phyloP scores from a whole-genome alignment of 1,140 invertebrate genomes.

The Wiebesia pumilae region DNA sequence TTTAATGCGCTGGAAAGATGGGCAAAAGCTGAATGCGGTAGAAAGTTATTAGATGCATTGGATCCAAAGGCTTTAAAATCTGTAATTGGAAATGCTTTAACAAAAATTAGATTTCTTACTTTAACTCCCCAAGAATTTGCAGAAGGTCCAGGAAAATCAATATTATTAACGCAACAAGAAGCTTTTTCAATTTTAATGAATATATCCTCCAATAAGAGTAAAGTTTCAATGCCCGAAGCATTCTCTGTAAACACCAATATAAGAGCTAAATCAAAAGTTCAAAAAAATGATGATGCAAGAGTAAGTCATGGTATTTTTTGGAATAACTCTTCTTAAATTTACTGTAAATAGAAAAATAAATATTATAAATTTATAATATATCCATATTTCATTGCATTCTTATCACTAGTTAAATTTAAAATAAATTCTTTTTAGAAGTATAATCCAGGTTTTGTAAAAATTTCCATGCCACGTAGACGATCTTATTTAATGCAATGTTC shows the following conservation, averaged over 20 bases:
- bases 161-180: slow-evolving; percentile 83
- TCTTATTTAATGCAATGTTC: slow-evolving; percentile 22
- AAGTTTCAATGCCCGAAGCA: slow-evolving; percentile 81
- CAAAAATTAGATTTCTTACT: slow-evolving; percentile 84
- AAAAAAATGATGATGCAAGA: neutral
- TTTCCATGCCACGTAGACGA: slow-evolving; percentile 27
- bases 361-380: neutral
- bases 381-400: neutral
- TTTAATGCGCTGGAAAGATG: slow-evolving; percentile 84
- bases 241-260: slow-evolving; percentile 76
- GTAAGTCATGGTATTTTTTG: neutral
- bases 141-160: slow-evolving; percentile 83
- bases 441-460: slow-evolving; percentile 8
- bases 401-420: neutral
- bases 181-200: slow-evolving; percentile 88
- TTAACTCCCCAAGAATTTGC: slow-evolving; percentile 87
- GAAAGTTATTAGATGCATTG: slow-evolving; percentile 63
- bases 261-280: slow-evolving; percentile 53
- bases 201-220: slow-evolving; percentile 80
- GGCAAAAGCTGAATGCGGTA: slow-evolving; percentile 72
- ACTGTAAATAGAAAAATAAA: neutral
- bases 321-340: neutral
- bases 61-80: slow-evolving; percentile 69
- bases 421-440: slow-evolving; percentile 7
- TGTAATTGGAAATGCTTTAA: slow-evolving; percentile 77